phyloP scores from a whole-genome alignment of 2,113 vertebrate genomes.

The Suricata suricatta region DNA sequence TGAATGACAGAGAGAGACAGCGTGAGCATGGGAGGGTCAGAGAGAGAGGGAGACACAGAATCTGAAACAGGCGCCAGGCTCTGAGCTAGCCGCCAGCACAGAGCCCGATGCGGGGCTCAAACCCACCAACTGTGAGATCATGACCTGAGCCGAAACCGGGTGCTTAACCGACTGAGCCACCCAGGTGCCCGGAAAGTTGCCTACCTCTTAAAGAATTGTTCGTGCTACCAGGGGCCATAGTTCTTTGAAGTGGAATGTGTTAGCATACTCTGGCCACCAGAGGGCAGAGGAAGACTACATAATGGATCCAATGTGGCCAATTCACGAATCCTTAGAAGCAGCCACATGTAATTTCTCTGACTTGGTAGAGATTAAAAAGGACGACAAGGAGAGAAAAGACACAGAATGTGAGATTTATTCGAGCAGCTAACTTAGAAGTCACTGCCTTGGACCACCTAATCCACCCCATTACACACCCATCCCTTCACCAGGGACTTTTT shows the following conservation, averaged over 20 bases:
- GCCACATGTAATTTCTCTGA: background rate
- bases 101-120: too few relatives aligned
- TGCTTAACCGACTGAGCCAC: too few relatives aligned
- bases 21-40: too few relatives aligned
- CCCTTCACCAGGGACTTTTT: background rate
- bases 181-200: background rate
- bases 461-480: background rate
- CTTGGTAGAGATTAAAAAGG: background rate
- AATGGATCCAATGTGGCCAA: background rate
- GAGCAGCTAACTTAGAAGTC: background rate
- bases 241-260: conserved; percentile 5
- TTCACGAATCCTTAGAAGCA: background rate
- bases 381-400: background rate
- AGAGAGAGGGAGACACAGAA: too few relatives aligned
- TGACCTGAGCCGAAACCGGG: too few relatives aligned
- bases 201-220: background rate
- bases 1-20: too few relatives aligned
- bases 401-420: background rate
- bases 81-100: too few relatives aligned
- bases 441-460: background rate
- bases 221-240: background rate
- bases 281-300: background rate
- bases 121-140: too few relatives aligned
- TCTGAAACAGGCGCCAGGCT: too few relatives aligned
- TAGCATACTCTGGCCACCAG: conserved; percentile 41